A percentile compares a stretch with the other conserved stretches of the same genome.
Evolutionary conservation across 2,113 vertebrate species (phyloP).

Genomic region (Phoxinus phoxinus): DNA sequence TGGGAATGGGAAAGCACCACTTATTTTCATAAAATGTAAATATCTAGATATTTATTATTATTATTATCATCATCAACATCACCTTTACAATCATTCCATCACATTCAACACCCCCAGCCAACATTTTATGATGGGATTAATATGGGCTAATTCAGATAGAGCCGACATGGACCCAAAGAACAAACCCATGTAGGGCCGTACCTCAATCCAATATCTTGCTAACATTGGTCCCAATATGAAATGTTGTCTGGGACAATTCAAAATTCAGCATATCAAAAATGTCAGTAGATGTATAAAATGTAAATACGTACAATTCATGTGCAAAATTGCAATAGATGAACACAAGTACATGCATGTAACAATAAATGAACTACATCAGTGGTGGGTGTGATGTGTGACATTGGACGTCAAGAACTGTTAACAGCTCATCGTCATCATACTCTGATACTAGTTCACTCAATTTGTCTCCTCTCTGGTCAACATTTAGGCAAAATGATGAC

Average conservation of each 20-base stretch:
- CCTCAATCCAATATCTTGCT: too few relatives aligned
- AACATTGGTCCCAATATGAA: too few relatives aligned
- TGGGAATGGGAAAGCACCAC: not conserved
- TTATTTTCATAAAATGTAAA: not conserved
- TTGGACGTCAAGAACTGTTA: not conserved
- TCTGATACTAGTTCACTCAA: not conserved
- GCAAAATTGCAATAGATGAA: constrained; percentile 10
- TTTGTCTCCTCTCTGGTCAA: not conserved
- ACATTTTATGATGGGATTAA: too few relatives aligned
- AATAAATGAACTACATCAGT: not conserved
- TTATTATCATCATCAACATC: too few relatives aligned
- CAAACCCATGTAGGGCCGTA: too few relatives aligned
- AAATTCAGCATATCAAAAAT: not conserved
- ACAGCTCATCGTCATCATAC: not conserved
- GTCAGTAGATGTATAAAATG: not conserved
- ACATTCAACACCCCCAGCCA: not conserved
- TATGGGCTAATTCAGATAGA: too few relatives aligned
- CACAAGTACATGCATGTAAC: not conserved
- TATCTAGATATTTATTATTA: not conserved
- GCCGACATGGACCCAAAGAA: too few relatives aligned
- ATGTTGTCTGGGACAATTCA: too few relatives aligned
- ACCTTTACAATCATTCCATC: not conserved
- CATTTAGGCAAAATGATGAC: not conserved
- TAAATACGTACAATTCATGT: not conserved
- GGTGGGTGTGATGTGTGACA: not conserved